Evolutionary conservation across 2,113 vertebrate genomes (phyloP).

Genomic region (Gopherus flavomarginatus): DNA sequence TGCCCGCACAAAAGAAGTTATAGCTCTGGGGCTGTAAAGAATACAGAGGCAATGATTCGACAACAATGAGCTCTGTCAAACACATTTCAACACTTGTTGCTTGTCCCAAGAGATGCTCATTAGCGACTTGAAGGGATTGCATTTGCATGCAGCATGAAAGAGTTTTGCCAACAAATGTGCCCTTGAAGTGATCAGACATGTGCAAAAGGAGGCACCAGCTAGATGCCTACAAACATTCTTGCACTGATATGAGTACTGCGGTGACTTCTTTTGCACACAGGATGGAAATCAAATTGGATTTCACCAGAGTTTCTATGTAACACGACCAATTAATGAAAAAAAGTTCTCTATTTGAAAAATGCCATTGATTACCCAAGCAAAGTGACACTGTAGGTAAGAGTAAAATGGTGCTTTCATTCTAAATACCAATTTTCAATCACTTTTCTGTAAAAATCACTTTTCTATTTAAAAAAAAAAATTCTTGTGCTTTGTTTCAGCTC

Average conservation of each 20-base stretch:
- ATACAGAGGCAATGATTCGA: neutral
- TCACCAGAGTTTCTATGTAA: neutral
- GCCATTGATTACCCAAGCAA: neutral
- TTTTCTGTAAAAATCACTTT: slow-evolving; percentile 41
- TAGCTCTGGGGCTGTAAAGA: neutral
- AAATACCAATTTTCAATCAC: neutral
- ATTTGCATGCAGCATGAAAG: neutral
- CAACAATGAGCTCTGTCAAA: neutral
- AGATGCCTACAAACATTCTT: neutral
- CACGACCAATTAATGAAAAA: neutral
- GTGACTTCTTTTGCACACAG: neutral
- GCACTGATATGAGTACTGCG: neutral
- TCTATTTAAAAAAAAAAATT: slow-evolving; percentile 26
- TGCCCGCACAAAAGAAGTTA: neutral
- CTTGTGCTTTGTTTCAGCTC: slow-evolving; percentile 30
- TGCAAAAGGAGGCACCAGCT: neutral
- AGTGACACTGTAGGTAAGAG: slow-evolving; percentile 18
- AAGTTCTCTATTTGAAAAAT: slow-evolving; percentile 7
- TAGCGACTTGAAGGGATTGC: neutral
- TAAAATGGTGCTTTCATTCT: slow-evolving; percentile 9
- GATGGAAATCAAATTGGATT: slow-evolving; percentile 1
- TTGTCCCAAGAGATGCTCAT: slow-evolving; percentile 9
- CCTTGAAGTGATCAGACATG: neutral
- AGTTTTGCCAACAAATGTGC: neutral
- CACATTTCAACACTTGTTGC: neutral